Percentiles rank a stretch among this genome's conserved stretches.
phyloP scores from a whole-genome alignment of 2,113 vertebrate genomes.

The Cyanocitta stelleri region DNA sequence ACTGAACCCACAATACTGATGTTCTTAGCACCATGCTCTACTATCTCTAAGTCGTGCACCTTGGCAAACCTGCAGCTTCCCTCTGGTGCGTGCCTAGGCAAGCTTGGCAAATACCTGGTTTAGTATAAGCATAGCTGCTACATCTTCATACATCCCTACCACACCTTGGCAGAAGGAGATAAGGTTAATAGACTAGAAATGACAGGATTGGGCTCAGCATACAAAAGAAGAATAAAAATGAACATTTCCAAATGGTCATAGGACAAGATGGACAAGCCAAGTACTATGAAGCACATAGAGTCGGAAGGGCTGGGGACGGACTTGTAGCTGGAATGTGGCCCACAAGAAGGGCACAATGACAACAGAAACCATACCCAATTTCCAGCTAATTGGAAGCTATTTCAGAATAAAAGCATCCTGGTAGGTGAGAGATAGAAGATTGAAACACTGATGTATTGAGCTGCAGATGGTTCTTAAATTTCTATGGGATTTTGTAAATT shows the following conservation, averaged over 20 bases:
- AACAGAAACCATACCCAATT: slow-evolving; percentile 28
- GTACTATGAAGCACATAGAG: neutral
- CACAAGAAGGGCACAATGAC: neutral
- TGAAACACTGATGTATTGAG: slow-evolving; percentile 54
- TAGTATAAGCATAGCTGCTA: neutral
- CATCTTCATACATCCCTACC: neutral
- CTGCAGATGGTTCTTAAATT: slow-evolving; percentile 63
- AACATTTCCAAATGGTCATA: neutral
- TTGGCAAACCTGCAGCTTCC: neutral
- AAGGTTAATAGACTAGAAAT: neutral
- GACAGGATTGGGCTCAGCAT: neutral
- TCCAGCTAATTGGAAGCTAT: slow-evolving; percentile 45
- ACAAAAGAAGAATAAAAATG: neutral
- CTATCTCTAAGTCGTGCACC: neutral
- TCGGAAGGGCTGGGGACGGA: neutral
- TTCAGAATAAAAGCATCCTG: slow-evolving; percentile 53
- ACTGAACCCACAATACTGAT: neutral
- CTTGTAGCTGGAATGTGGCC: neutral
- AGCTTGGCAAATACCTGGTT: neutral
- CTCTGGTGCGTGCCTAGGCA: neutral
- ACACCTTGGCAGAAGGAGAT: neutral
- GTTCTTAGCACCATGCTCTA: neutral
- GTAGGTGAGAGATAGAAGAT: slow-evolving; percentile 7
- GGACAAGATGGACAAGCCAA: neutral
- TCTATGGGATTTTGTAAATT: slow-evolving; percentile 52